Conservation (phyloP, 2,113 vertebrate species). For the Muscicapa adusta region DNA sequence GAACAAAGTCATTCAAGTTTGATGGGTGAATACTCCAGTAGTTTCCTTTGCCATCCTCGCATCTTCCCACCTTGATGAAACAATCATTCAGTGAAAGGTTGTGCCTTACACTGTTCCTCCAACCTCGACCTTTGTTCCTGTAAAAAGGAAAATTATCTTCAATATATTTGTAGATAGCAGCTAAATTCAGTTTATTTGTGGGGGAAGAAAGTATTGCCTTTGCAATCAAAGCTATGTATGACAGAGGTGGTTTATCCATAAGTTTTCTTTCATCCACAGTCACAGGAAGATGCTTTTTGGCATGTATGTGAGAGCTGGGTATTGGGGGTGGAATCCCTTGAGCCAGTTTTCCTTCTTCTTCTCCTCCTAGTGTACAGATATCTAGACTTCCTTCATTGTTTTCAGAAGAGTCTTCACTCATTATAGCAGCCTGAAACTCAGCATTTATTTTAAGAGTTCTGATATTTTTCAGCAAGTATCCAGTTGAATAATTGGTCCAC, state of each 20-base stretch:
- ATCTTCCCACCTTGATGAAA: slow-evolving; percentile 67
- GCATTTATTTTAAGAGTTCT: neutral
- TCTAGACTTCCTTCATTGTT: neutral
- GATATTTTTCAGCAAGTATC: neutral
- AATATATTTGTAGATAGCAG: slow-evolving; percentile 70
- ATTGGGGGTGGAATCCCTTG: neutral
- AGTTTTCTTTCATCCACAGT: neutral
- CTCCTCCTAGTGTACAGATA: neutral
- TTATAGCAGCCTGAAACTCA: neutral
- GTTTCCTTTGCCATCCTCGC: slow-evolving; percentile 66
- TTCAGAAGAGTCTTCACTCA: slow-evolving; percentile 1
- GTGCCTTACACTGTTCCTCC: slow-evolving; percentile 62
- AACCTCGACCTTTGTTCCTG: slow-evolving; percentile 46
- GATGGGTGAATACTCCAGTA: slow-evolving; percentile 65
- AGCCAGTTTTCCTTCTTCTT: neutral
- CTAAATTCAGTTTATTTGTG: slow-evolving; percentile 66
- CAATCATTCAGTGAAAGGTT: slow-evolving; percentile 67
- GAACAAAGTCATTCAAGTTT: slow-evolving; percentile 55
- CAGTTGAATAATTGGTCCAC: neutral
- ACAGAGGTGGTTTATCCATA: slow-evolving; percentile 56
- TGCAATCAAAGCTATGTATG: slow-evolving; percentile 70
- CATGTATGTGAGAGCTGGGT: neutral
- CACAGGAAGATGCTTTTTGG: neutral
- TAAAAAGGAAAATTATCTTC: slow-evolving; percentile 69
- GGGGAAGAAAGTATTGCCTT: slow-evolving; percentile 71